Percentiles rank a stretch among this genome's conserved stretches.
phyloP scores from a whole-genome alignment of 2,888 invertebrate species.

The Brenthis daphne region DNA sequence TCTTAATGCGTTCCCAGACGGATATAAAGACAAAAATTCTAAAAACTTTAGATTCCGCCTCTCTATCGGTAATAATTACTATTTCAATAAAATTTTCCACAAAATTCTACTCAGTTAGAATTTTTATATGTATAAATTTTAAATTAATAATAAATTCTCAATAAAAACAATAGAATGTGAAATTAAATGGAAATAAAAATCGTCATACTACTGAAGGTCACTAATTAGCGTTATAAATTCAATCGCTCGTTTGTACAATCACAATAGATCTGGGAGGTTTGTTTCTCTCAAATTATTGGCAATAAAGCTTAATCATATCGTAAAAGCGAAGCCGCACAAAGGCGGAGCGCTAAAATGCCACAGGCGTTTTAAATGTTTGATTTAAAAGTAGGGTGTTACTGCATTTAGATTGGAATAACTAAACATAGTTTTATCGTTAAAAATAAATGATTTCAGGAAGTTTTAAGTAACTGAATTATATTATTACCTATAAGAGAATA shows the following conservation, averaged over 20 bases:
- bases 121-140: too few species aligned
- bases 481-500: neutral
- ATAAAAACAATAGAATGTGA: neutral
- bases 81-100: too few species aligned
- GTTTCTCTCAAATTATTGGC: constrained; percentile 79
- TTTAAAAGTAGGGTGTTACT: constrained; percentile 1
- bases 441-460: neutral
- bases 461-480: neutral
- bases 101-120: too few species aligned
- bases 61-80: too few species aligned
- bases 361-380: constrained; percentile 53
- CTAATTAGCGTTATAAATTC: constrained; percentile 58
- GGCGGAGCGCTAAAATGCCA: constrained; percentile 52
- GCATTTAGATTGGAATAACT: neutral
- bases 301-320: constrained; percentile 79
- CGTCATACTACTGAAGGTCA: constrained; percentile 7
- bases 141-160: neutral
- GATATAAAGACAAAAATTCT: too few species aligned
- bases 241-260: constrained; percentile 61
- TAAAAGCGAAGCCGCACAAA: constrained; percentile 55
- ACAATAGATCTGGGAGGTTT: constrained; percentile 69
- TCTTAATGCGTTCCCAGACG: too few species aligned
- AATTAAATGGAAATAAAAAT: neutral
- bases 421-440: neutral
- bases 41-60: too few species aligned